These are phyloP conservation scores for Piezodorus guildinii DNA, from an alignment of 1,140 invertebrate species.

Conservation along the genomic window DNA sequence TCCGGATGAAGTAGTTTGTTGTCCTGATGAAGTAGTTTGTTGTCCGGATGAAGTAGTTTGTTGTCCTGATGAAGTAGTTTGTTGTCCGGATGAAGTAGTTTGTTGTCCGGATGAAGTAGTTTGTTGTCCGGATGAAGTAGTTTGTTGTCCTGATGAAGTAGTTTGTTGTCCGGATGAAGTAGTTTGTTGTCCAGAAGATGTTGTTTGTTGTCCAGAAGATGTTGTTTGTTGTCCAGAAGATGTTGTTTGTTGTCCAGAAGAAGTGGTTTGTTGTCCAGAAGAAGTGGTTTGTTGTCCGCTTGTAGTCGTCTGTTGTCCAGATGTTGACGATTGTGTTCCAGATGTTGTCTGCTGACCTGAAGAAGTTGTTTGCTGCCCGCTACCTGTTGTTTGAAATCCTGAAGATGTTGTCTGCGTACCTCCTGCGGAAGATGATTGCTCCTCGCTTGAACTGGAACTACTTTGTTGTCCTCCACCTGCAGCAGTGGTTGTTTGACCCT, in stretches of 20 bases:
- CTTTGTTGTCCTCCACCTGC: constrained; percentile 18
- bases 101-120: neutral
- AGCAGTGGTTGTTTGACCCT: constrained; percentile 16
- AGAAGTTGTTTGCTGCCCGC: constrained; percentile 25
- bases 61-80: constrained; percentile 21
- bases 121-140: constrained; percentile 16
- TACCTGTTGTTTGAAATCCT: constrained; percentile 18
- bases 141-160: neutral
- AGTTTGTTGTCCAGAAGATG: neutral
- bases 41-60: constrained; percentile 5
- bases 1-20: constrained; percentile 17
- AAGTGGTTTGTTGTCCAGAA: neutral
- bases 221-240: constrained; percentile 10
- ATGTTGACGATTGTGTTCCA: constrained; percentile 23
- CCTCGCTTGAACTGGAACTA: constrained; percentile 18
- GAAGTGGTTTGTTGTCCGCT: neutral
- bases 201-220: neutral
- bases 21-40: constrained; percentile 18
- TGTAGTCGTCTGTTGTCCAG: neutral
- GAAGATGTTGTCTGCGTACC: constrained; percentile 21
- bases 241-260: neutral
- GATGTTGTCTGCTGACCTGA: constrained; percentile 15
- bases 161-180: neutral
- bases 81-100: constrained; percentile 11
- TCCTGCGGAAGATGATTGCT: constrained; percentile 24